Conservation (phyloP, 2,888 invertebrate genomes). For the Drosophila subsilvestris region DNA sequence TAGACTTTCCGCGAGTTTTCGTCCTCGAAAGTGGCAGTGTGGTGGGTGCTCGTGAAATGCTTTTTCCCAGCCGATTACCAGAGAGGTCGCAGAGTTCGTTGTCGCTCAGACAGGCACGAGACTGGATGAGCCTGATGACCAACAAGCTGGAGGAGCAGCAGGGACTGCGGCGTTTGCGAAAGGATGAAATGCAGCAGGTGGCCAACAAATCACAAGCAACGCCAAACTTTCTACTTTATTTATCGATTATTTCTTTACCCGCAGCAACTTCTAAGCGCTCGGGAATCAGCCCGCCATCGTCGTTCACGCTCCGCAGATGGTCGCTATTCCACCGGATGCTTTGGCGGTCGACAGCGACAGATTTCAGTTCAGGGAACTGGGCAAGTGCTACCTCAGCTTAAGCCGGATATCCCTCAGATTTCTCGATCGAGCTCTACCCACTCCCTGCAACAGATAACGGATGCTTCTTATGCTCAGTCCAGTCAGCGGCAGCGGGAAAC, state of each 20-base stretch:
- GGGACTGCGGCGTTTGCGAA: constrained; percentile 68
- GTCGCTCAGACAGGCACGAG: constrained; percentile 75
- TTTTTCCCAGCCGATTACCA: constrained; percentile 72
- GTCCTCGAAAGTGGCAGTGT: constrained; percentile 74
- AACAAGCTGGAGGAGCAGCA: constrained; percentile 82
- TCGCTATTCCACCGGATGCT: constrained; percentile 78
- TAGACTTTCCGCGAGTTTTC: constrained; percentile 80
- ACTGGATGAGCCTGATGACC: constrained; percentile 73
- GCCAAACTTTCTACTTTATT: neutral
- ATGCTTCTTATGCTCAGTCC: constrained; percentile 70
- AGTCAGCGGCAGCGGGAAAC: constrained; percentile 68
- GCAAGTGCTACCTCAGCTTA: constrained; percentile 24
- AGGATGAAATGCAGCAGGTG: constrained; percentile 80
- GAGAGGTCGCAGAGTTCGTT: constrained; percentile 83
- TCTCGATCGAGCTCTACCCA: constrained; percentile 61
- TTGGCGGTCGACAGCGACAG: constrained; percentile 60
- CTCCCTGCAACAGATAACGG: constrained; percentile 69
- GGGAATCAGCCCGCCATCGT: constrained; percentile 77
- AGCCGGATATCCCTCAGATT: constrained; percentile 19
- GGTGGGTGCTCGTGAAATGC: constrained; percentile 69
- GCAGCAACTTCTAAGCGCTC: constrained; percentile 75
- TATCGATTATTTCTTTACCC: neutral
- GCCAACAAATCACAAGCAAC: neutral
- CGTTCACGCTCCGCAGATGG: constrained; percentile 81
- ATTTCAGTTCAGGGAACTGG: constrained; percentile 21